Conservation (phyloP, 2,113 vertebrate genomes). For the Tragulus kanchil region DNA sequence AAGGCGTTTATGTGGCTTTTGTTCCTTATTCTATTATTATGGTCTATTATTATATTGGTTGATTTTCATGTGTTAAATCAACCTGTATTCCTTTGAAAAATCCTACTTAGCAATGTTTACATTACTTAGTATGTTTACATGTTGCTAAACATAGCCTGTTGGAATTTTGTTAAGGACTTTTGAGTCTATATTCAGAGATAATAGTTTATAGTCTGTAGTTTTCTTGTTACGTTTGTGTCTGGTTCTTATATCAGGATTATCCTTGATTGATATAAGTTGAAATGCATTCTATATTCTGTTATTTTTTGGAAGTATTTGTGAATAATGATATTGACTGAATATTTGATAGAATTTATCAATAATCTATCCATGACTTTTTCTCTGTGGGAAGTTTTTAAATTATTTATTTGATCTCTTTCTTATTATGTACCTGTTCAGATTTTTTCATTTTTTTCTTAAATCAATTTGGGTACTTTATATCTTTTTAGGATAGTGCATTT, state of each 20-base stretch:
- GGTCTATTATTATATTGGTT: neutral
- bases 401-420: neutral
- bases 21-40: neutral
- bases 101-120: neutral
- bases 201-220: neutral
- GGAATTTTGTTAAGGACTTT: neutral
- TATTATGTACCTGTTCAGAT: neutral
- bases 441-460: neutral
- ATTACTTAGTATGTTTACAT: too few species aligned
- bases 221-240: neutral
- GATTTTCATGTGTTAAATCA: neutral
- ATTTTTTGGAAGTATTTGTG: neutral
- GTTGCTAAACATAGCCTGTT: neutral
- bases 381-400: neutral
- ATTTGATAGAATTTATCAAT: neutral
- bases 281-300: neutral
- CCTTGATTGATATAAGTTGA: neutral
- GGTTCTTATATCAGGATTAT: neutral
- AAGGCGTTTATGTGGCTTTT: neutral
- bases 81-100: neutral
- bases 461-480: neutral
- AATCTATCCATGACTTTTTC: neutral
- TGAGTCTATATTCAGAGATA: neutral
- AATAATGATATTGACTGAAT: neutral
- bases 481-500: neutral